Evolutionary conservation across 2,113 vertebrate genomes (phyloP).

Genomic region (Neolamprologus sp.): DNA sequence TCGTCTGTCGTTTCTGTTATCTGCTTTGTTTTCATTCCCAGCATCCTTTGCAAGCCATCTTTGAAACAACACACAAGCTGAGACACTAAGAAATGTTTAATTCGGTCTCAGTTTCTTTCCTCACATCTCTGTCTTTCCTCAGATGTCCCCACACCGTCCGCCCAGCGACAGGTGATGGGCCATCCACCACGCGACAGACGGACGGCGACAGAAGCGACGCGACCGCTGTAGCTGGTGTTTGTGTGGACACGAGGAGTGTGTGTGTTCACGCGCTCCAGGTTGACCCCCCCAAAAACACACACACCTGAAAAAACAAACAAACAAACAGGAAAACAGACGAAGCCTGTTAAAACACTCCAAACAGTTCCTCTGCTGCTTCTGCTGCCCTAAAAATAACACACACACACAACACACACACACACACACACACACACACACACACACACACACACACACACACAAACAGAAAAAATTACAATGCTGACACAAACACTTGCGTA

Average conservation of each 20-base stretch:
- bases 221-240: neutral
- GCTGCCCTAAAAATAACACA: neutral
- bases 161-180: constrained; percentile 17
- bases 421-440: neutral
- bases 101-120: neutral
- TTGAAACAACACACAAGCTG: neutral
- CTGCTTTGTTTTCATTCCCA: neutral
- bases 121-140: neutral
- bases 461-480: too few relatives aligned
- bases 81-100: neutral
- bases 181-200: neutral
- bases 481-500: too few relatives aligned
- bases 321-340: neutral
- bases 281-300: neutral
- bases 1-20: neutral
- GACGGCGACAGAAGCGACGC: neutral
- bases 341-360: constrained; percentile 29
- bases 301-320: constrained; percentile 35
- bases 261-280: neutral
- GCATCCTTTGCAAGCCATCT: neutral
- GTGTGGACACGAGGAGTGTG: neutral
- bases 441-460: neutral
- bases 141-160: neutral
- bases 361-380: neutral
- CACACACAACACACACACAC: neutral